Evolutionary conservation across 1,140 invertebrate species (phyloP).

Genomic region (Psix sp.): DNA sequence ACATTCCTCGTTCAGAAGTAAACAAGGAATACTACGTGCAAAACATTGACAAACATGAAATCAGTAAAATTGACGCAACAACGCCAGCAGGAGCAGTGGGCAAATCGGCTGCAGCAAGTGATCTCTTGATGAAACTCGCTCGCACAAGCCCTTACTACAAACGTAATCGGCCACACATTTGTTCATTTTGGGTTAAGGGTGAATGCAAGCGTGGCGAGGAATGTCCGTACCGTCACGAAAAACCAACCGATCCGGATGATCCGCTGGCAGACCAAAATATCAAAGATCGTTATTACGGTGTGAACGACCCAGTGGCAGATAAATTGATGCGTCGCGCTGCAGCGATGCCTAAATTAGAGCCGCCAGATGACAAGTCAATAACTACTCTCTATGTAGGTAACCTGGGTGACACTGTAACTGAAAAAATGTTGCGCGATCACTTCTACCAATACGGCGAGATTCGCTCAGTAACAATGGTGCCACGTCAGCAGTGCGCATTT

Average conservation of each 20-base stretch:
- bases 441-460: slow-evolving; percentile 99
- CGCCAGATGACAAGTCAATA: slow-evolving; percentile 96
- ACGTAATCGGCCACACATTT: slow-evolving; percentile 98
- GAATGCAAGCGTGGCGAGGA: slow-evolving; percentile 99
- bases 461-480: slow-evolving; percentile 92
- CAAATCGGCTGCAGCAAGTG: slow-evolving; percentile 88
- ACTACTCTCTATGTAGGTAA: slow-evolving; percentile 98
- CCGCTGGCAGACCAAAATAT: slow-evolving; percentile 99
- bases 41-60: slow-evolving; percentile 89
- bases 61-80: slow-evolving; percentile 80
- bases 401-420: slow-evolving; percentile 90
- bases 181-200: slow-evolving; percentile 99
- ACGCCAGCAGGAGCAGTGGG: slow-evolving; percentile 81
- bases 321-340: slow-evolving; percentile 96
- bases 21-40: slow-evolving; percentile 99
- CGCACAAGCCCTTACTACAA: slow-evolving; percentile 99
- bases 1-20: slow-evolving; percentile 97
- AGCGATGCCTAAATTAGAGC: slow-evolving; percentile 94
- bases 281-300: slow-evolving; percentile 98
- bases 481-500: slow-evolving; percentile 97
- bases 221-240: slow-evolving; percentile 99
- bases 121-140: slow-evolving; percentile 95
- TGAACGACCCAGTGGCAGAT: slow-evolving; percentile 99
- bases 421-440: slow-evolving; percentile 93
- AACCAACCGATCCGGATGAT: slow-evolving; percentile 99